phyloP scores from a whole-genome alignment of 1,140 invertebrate genomes.

The Bombus vancouverensis region DNA sequence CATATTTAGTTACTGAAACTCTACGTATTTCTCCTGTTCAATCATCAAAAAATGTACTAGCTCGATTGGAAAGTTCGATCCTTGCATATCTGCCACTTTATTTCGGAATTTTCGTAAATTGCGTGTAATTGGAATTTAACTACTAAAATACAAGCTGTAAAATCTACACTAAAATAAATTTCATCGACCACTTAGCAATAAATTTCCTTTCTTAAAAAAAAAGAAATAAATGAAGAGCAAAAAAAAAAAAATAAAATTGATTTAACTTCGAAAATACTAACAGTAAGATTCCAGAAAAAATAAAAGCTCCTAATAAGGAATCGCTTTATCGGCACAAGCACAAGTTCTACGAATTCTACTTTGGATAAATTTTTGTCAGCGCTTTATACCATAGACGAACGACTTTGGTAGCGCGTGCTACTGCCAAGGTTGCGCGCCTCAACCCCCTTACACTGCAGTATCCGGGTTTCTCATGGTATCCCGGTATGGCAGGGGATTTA shows the following conservation, averaged over 20 bases:
- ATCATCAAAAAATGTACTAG: no score
- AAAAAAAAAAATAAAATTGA: background rate
- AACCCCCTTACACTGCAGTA: conserved; percentile 11
- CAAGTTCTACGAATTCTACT: background rate
- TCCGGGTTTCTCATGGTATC: conserved; percentile 7
- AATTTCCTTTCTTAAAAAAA: background rate
- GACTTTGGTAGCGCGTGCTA: conserved; percentile 40
- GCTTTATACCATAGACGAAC: conserved; percentile 23
- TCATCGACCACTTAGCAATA: background rate
- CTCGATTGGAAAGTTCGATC: no score
- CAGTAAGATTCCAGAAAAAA: no score
- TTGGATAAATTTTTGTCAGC: conserved; percentile 25
- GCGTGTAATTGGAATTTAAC: no score
- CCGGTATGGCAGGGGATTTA: conserved; percentile 71
- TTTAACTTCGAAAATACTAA: no score
- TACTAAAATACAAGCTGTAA: no score
- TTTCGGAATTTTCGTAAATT: background rate
- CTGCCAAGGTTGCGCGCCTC: conserved; percentile 36
- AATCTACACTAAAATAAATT: no score
- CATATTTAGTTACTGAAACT: no score
- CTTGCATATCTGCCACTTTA: background rate
- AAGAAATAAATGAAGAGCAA: background rate
- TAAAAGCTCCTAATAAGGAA: background rate
- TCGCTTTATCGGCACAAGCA: background rate
- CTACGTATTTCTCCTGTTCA: no score